Conservation (phyloP, 2,797 vertebrate species). For the Gobio occitaniae region DNA sequence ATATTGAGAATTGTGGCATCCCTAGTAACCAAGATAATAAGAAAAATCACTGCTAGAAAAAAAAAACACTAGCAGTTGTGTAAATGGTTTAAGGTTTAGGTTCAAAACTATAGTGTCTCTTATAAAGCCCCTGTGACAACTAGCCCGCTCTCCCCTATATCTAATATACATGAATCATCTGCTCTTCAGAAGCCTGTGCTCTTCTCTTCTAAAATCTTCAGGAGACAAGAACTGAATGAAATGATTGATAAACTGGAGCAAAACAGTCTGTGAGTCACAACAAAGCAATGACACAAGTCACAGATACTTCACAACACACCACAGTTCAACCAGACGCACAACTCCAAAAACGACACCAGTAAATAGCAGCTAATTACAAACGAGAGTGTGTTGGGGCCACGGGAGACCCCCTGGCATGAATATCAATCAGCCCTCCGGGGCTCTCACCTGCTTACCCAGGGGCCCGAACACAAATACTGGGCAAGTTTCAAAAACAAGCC, state of each 20-base stretch:
- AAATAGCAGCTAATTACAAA: conserved; percentile 90
- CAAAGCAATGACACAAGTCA: conserved; percentile 38
- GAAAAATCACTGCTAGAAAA: not conserved
- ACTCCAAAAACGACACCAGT: conserved; percentile 77
- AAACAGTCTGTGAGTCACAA: conserved; percentile 20
- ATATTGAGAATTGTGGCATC: no score
- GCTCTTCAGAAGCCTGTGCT: not conserved
- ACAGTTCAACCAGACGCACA: conserved; percentile 56
- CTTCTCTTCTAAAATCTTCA: conserved; percentile 17
- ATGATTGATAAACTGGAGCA: not conserved
- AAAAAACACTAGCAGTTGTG: not conserved
- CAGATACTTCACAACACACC: conserved; percentile 64
- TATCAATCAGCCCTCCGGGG: conserved; percentile 71
- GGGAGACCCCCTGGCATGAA: conserved; percentile 78
- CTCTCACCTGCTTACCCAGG: conserved; percentile 83
- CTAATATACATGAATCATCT: not conserved
- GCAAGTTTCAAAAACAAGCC: conserved; percentile 83
- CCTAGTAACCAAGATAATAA: no score
- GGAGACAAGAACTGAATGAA: not conserved
- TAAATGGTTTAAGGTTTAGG: not conserved
- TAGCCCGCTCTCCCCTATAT: not conserved
- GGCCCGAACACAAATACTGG: conserved; percentile 63
- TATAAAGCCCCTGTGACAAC: not conserved
- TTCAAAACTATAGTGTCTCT: not conserved
- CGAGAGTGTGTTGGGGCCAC: conserved; percentile 81